Percentiles rank a stretch among this genome's conserved stretches.
Evolutionary conservation across 53 echinoderm and acorn worm species (phyloP).

Genomic region (Zoroaster sp.): DNA sequence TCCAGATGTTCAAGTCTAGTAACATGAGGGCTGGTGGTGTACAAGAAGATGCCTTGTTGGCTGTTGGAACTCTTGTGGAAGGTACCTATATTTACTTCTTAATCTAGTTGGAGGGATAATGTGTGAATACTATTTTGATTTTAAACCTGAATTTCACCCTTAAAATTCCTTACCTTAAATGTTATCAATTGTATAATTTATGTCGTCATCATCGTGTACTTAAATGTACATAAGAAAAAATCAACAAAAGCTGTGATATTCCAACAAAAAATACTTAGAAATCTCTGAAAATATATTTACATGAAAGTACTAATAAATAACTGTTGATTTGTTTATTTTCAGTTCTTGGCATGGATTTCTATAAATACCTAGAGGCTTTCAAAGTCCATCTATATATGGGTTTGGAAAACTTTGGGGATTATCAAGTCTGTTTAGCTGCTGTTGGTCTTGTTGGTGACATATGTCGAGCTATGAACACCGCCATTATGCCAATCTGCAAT

Average conservation of each 20-base stretch:
- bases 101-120: too few species aligned
- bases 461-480: slow-evolving; percentile 81
- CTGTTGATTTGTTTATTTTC: not conserved
- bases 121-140: too few species aligned
- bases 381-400: slow-evolving; percentile 71
- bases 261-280: not conserved
- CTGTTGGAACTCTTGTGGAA: slow-evolving; percentile 94
- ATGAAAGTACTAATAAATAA: not conserved
- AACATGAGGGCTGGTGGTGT: slow-evolving; percentile 84
- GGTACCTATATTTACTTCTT: slow-evolving; percentile 55
- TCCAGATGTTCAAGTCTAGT: slow-evolving; percentile 86
- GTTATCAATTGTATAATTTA: too few species aligned
- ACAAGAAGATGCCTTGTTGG: slow-evolving; percentile 91
- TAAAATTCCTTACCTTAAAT: too few species aligned
- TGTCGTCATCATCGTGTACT: too few species aligned
- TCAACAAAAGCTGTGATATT: too few species aligned
- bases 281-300: too few species aligned
- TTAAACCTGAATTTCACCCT: too few species aligned
- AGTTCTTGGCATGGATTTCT: slow-evolving; percentile 84
- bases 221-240: too few species aligned
- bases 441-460: slow-evolving; percentile 94
- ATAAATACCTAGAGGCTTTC: slow-evolving; percentile 90
- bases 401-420: slow-evolving; percentile 84
- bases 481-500: slow-evolving; percentile 77
- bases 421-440: slow-evolving; percentile 91